These are phyloP conservation scores for Oligia strigilis DNA, from an alignment of 2,888 invertebrate species.

Conservation along the genomic window DNA sequence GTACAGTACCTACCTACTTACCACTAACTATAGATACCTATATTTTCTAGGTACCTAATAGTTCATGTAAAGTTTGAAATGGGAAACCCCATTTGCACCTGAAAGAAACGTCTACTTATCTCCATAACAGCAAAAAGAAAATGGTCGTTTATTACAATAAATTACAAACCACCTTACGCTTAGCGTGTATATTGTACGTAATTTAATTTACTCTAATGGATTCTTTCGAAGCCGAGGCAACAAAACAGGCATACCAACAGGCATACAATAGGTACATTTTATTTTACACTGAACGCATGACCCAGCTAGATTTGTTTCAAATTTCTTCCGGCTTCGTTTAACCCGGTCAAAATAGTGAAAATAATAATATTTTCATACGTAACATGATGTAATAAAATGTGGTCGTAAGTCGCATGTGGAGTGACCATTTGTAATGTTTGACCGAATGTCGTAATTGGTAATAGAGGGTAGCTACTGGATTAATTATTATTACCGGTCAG, in stretches of 20 bases:
- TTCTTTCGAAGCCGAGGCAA: conserved; percentile 44
- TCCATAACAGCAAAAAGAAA: conserved; percentile 5
- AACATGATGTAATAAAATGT: conserved; percentile 56
- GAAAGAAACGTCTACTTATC: background rate
- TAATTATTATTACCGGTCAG: conserved; percentile 72
- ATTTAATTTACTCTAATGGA: conserved; percentile 51
- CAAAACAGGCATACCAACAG: conserved; percentile 48
- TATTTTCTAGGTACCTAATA: background rate
- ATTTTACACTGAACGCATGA: conserved; percentile 54
- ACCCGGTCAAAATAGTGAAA: conserved; percentile 65
- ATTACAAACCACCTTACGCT: conserved; percentile 27
- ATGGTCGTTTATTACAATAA: conserved; percentile 1
- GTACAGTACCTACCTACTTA: background rate
- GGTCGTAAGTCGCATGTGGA: conserved; percentile 72
- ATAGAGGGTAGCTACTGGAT: conserved; percentile 70
- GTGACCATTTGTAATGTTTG: conserved; percentile 75
- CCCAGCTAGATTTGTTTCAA: conserved; percentile 60
- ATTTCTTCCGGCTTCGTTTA: conserved; percentile 67
- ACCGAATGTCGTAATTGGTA: conserved; percentile 75
- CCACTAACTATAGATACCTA: background rate
- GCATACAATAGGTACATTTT: conserved; percentile 51
- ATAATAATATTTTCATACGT: conserved; percentile 62
- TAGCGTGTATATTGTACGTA: conserved; percentile 45
- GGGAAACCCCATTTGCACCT: background rate
- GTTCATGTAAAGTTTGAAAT: background rate